These are phyloP conservation scores for Antennarius striatus DNA, from an alignment of 2,113 vertebrate species.

Conservation along the genomic window DNA sequence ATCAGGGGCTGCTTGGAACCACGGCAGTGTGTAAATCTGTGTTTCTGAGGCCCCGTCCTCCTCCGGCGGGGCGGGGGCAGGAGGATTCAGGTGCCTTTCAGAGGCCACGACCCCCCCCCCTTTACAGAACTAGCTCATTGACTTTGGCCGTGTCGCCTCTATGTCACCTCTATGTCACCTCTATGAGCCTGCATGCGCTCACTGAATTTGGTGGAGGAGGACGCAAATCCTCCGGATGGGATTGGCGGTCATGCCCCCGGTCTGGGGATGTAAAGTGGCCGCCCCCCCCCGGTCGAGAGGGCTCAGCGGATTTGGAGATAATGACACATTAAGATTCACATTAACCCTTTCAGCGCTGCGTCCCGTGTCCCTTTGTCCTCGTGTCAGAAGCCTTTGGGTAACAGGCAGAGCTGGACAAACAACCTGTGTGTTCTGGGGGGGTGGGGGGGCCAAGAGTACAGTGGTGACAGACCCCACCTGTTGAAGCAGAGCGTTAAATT, in stretches of 20 bases:
- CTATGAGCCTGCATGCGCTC: constrained; percentile 70
- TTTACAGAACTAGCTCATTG: constrained; percentile 49
- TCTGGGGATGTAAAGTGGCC: constrained; percentile 73
- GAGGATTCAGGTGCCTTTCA: constrained; percentile 1
- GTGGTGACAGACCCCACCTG: constrained; percentile 37
- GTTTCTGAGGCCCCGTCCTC: constrained; percentile 19
- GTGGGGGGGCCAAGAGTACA: constrained; percentile 46
- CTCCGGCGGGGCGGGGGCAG: constrained; percentile 11
- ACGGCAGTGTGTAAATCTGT: constrained; percentile 64
- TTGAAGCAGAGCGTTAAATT: constrained; percentile 59
- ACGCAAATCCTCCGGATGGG: constrained; percentile 75
- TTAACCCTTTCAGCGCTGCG: constrained; percentile 71
- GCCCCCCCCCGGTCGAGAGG: constrained; percentile 62
- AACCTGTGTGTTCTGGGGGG: constrained; percentile 27
- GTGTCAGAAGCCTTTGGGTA: constrained; percentile 9
- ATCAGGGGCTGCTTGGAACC: constrained; percentile 65
- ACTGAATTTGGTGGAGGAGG: constrained; percentile 70
- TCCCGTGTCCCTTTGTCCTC: constrained; percentile 37
- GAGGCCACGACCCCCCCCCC: constrained; percentile 7
- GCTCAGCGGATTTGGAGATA: constrained; percentile 73
- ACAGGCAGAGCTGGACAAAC: constrained; percentile 55
- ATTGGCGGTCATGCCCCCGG: constrained; percentile 76
- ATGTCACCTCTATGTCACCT: constrained; percentile 71
- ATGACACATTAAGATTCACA: constrained; percentile 77
- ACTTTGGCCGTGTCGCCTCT: constrained; percentile 71